Percentiles rank a stretch among this genome's conserved stretches.
Evolutionary conservation across 2,797 vertebrate genomes (phyloP).

Genomic region (Saxicola maurus): DNA sequence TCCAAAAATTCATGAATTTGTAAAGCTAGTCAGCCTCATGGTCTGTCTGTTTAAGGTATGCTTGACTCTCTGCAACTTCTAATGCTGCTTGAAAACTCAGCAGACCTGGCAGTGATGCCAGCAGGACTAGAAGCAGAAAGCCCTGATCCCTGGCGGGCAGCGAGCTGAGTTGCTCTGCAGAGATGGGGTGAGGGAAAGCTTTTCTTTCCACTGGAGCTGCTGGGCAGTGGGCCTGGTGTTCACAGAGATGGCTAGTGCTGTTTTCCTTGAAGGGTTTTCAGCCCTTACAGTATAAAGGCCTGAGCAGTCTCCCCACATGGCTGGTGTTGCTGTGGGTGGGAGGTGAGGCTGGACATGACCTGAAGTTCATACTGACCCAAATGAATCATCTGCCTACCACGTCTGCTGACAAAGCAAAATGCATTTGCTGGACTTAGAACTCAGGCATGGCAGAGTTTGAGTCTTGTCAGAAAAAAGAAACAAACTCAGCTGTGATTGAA

Average conservation of each 20-base stretch:
- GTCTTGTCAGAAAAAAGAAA: not conserved
- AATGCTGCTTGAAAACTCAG: not conserved
- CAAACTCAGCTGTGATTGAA: not conserved
- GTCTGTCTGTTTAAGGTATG: not conserved
- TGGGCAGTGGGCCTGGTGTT: rapidly evolving
- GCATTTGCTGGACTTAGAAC: not conserved
- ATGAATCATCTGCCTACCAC: not conserved
- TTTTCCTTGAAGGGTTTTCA: not conserved
- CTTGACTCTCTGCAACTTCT: not conserved
- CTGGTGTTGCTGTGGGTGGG: not conserved
- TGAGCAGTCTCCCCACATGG: rapidly evolving
- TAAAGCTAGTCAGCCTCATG: not conserved
- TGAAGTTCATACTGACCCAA: not conserved
- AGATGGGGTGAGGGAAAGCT: not conserved
- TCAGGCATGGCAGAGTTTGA: not conserved
- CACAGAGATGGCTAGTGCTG: rapidly evolving
- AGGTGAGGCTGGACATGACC: not conserved
- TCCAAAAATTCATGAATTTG: not conserved
- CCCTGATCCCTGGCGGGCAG: not conserved
- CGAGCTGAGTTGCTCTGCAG: not conserved
- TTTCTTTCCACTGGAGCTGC: rapidly evolving
- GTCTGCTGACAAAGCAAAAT: not conserved
- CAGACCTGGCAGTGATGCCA: rapidly evolving
- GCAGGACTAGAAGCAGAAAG: not conserved
- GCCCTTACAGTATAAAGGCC: rapidly evolving